Percentiles rank a stretch among this genome's conserved stretches.
Evolutionary conservation across 2,113 vertebrate species (phyloP).

Genomic region (Oreocharis arfaki): DNA sequence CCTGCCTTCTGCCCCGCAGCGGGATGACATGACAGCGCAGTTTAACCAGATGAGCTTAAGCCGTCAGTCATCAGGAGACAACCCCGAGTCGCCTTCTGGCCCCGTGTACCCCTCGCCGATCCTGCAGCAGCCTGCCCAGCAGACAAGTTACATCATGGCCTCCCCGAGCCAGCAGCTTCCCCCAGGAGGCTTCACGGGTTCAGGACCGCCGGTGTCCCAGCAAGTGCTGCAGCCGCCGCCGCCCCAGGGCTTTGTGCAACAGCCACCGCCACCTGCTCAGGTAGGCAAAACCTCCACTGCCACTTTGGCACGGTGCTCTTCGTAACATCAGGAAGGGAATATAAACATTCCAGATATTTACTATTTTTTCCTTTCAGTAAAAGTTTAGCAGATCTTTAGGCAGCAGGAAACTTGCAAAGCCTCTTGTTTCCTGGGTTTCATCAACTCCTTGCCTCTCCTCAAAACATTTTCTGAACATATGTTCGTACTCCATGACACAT

Average conservation of each 20-base stretch:
- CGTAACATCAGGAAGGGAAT: too few species aligned
- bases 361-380: not conserved
- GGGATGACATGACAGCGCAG: conserved; percentile 85
- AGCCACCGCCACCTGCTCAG: conserved; percentile 81
- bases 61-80: conserved; percentile 84
- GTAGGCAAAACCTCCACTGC: conserved; percentile 8
- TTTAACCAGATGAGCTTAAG: conserved; percentile 85
- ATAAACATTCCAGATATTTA: not conserved
- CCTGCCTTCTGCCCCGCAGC: conserved; percentile 57
- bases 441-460: not conserved
- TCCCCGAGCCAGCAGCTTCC: conserved; percentile 75
- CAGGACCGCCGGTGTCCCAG: conserved; percentile 73
- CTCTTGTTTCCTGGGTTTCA: not conserved
- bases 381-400: not conserved
- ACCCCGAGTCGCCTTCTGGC: conserved; percentile 74
- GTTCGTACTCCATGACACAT: not conserved
- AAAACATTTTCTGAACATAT: not conserved
- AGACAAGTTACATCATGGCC: conserved; percentile 75
- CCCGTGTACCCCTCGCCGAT: conserved; percentile 71
- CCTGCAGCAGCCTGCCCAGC: conserved; percentile 76
- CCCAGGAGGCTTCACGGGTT: conserved; percentile 68
- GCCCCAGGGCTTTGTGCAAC: conserved; percentile 75
- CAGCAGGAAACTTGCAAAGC: not conserved
- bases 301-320: rapidly evolving
- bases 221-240: conserved; percentile 73